Evolutionary conservation across 2,797 vertebrate genomes (phyloP), one percentile per base, ranked within the genome.

Genomic region (Anguilla anguilla): DNA sequence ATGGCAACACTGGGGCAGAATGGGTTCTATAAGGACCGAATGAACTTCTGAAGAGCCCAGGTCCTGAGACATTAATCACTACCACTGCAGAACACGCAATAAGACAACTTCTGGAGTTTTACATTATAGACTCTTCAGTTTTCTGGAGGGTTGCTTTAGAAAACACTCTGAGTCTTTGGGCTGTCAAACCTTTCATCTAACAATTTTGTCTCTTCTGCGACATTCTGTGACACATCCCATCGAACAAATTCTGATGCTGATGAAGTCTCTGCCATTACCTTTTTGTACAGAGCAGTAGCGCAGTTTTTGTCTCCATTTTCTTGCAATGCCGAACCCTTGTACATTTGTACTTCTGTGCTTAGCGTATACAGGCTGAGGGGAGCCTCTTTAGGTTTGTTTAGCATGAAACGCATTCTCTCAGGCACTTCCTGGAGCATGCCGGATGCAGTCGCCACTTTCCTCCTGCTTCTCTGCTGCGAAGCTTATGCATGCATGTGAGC

Each of bases 351-450:
- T 19, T 82, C 46, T 82, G 19, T 49, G 79, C 25, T 82, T 77
- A 51, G 46, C 79, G 7, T 6, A 11, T 51, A n/a, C 19, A 51
- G 43, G 19, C 22, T 10, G 25, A 51, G 22, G 46, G 46, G 46
- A n/a, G 9, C 43, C 79, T 51, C 55, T 74, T 28, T 31, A 84
- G 49, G 55, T 59, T 85, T 43, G 51, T 85, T 55, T 46, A 74
- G 72, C 51, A 77, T 51, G 49, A 74, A 72, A 31, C 31, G 9
- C 39, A 77, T 84, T 83, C 87, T 84, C 53, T 85, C 35, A 28
- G 59, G 51, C 83, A 59, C 83, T 74, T 10, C 46, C 22, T 74
- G 49, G 49, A 87, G 64, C 82, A 84, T 77, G 51, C 69, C 72
- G n/a, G 49, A 28, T 84, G 87, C 86, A 25, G n/a, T 35, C 43